phyloP scores from a whole-genome alignment of 2,888 invertebrate species.

The Anoplius nigerrimus region DNA sequence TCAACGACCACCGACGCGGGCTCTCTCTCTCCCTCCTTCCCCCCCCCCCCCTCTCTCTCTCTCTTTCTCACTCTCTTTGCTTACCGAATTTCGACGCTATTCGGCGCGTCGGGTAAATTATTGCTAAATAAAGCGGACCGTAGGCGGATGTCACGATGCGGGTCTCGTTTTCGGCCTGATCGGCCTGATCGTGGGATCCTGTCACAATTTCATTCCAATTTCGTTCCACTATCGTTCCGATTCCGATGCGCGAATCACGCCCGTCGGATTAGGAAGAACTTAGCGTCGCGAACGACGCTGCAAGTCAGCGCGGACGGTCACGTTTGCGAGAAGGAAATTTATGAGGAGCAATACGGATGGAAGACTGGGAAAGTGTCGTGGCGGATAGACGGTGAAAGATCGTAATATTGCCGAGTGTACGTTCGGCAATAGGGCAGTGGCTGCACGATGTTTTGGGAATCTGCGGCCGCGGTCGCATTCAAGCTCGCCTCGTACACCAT shows the following conservation, averaged over 20 bases:
- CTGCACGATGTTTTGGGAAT: slow-evolving; percentile 60
- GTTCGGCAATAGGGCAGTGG: slow-evolving; percentile 18
- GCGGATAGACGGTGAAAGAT: too few relatives aligned
- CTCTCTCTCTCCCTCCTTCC: not conserved
- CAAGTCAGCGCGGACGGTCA: too few relatives aligned
- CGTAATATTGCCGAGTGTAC: slow-evolving; percentile 9
- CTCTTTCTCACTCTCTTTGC: not conserved
- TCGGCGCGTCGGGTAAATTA: slow-evolving; percentile 57
- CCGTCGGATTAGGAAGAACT: too few relatives aligned
- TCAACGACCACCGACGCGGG: slow-evolving; percentile 30
- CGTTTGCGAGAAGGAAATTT: too few relatives aligned
- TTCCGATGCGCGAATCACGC: too few relatives aligned
- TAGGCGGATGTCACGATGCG: slow-evolving; percentile 67
- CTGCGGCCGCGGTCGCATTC: slow-evolving; percentile 59
- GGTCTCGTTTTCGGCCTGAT: slow-evolving; percentile 48
- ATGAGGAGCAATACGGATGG: too few relatives aligned
- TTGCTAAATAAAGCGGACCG: slow-evolving; percentile 57
- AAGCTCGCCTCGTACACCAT: slow-evolving; percentile 38
- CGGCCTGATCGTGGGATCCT: slow-evolving; percentile 64
- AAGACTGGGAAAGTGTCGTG: too few relatives aligned
- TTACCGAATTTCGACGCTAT: slow-evolving; percentile 46
- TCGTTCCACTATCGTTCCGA: not conserved
- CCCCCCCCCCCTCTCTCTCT: slow-evolving; percentile 9
- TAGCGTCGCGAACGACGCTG: too few relatives aligned
- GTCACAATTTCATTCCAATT: not conserved